Evolutionary conservation across 2,888 invertebrate genomes (phyloP).

Genomic region (Drepanosiphum platanoidis): DNA sequence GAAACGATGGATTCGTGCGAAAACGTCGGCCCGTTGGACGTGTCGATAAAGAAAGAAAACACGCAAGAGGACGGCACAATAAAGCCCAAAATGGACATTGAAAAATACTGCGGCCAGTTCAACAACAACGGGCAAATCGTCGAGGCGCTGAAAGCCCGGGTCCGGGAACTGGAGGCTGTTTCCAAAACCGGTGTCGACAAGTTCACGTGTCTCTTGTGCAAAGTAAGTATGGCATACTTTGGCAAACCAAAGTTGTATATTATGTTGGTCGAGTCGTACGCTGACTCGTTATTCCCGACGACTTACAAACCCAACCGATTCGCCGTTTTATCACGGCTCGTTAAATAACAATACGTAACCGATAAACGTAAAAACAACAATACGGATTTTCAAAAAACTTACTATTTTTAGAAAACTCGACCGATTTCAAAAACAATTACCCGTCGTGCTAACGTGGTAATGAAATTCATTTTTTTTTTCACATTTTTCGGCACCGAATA

Average conservation of each 20-base stretch:
- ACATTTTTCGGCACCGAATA: no score
- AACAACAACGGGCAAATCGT: constrained; percentile 67
- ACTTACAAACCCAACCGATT: neutral
- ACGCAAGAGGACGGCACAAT: constrained; percentile 66
- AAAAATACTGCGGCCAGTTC: constrained; percentile 59
- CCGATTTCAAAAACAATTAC: no score
- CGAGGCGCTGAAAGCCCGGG: constrained; percentile 80
- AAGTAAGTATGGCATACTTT: constrained; percentile 11
- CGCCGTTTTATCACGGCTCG: neutral
- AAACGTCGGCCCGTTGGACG: constrained; percentile 67
- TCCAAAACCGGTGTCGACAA: constrained; percentile 38
- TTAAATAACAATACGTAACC: no score
- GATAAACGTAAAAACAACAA: no score
- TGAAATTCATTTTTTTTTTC: no score
- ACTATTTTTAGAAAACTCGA: no score
- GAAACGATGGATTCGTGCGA: constrained; percentile 39
- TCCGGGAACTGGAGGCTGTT: constrained; percentile 76
- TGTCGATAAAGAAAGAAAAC: constrained; percentile 70
- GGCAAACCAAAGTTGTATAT: no score
- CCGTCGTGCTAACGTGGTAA: no score
- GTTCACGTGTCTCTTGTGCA: constrained; percentile 50
- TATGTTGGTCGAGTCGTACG: no score
- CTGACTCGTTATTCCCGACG: no score
- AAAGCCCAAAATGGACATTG: constrained; percentile 65
- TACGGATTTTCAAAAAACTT: no score